Percentiles rank a stretch among this genome's conserved stretches.
Evolutionary conservation across 2,113 vertebrate species (phyloP).

Genomic region (Caretta caretta): DNA sequence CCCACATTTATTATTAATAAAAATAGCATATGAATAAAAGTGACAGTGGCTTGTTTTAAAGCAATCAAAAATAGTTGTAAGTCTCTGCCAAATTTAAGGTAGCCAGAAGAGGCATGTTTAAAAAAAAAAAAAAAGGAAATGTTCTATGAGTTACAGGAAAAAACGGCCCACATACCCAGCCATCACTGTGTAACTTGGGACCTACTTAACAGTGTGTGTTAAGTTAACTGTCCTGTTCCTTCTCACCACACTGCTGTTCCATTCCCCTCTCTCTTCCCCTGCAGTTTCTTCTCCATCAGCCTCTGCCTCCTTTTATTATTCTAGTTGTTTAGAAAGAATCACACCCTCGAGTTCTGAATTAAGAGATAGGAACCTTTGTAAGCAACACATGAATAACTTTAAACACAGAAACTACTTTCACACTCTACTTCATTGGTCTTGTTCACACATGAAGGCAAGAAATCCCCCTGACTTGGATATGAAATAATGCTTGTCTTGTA

Average conservation of each 20-base stretch:
- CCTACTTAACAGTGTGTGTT: not conserved
- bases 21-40: not conserved
- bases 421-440: not conserved
- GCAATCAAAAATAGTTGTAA: not conserved
- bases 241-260: not conserved
- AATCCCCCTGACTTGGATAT: not conserved
- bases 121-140: not conserved
- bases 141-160: not conserved
- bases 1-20: not conserved
- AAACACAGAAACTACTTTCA: not conserved
- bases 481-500: not conserved
- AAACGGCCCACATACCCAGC: not conserved
- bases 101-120: not conserved
- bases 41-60: not conserved
- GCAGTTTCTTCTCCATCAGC: no score
- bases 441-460: not conserved
- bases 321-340: not conserved
- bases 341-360: not conserved
- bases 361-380: not conserved
- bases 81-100: no score
- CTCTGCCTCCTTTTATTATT: not conserved
- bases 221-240: not conserved
- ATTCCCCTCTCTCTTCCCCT: not conserved
- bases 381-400: not conserved
- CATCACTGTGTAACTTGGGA: not conserved